These are phyloP conservation scores for Diadophis punctatus DNA, from an alignment of 2,113 vertebrate genomes.

Conservation along the genomic window DNA sequence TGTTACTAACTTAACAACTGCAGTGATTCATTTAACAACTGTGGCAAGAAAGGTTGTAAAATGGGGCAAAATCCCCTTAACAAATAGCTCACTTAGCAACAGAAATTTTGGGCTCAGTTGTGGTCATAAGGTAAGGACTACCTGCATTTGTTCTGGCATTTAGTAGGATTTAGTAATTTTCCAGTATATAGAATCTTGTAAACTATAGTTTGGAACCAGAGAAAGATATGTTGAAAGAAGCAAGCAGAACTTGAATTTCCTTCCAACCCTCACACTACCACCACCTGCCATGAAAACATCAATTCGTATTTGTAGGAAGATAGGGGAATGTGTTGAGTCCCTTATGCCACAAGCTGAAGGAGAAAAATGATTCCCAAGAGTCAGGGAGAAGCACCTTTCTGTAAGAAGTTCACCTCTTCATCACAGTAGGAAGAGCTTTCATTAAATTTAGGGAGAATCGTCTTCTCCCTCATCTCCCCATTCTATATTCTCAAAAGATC, in stretches of 20 bases:
- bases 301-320: not conserved
- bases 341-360: not conserved
- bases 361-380: not conserved
- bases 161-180: not conserved
- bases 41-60: not conserved
- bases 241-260: not conserved
- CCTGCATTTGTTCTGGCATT: not conserved
- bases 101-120: not conserved
- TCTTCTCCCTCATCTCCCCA: not conserved
- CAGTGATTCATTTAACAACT: not conserved
- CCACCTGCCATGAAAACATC: not conserved
- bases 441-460: not conserved
- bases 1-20: not conserved
- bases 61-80: not conserved
- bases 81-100: not conserved
- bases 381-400: not conserved
- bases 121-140: not conserved
- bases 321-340: not conserved
- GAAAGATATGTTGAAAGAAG: not conserved
- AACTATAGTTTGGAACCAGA: not conserved
- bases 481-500: not conserved
- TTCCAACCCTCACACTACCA: not conserved
- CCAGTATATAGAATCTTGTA: not conserved
- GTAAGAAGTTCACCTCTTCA: not conserved
- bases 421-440: not conserved